A percentile compares a stretch with the other conserved stretches of the same genome.
phyloP scores from a whole-genome alignment of 2,888 invertebrate genomes.

The Acleris laterana region DNA sequence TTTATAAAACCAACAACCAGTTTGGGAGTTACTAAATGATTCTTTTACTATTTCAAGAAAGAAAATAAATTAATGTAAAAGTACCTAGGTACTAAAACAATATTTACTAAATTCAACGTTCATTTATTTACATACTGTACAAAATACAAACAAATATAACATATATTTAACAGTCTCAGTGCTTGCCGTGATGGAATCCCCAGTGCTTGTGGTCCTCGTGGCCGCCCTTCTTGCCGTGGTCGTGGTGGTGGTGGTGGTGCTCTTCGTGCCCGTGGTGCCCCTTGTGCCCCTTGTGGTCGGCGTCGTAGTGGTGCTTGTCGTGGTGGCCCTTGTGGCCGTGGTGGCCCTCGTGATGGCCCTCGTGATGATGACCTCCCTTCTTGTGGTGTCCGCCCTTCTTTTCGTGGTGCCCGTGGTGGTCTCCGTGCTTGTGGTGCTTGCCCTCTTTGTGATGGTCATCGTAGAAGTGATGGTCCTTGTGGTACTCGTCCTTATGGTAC shows the following conservation, averaged over 20 bases:
- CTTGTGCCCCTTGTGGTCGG: constrained; percentile 92
- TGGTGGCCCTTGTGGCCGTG: constrained; percentile 92
- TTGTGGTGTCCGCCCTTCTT: constrained; percentile 91
- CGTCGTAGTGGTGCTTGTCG: constrained; percentile 92
- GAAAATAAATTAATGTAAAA: too few species aligned
- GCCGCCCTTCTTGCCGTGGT: constrained; percentile 91
- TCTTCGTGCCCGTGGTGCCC: constrained; percentile 91
- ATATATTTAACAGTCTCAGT: constrained; percentile 67
- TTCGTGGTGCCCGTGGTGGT: constrained; percentile 90
- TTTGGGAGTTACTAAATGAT: too few species aligned
- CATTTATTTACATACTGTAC: constrained; percentile 74
- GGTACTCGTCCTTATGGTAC: constrained; percentile 93
- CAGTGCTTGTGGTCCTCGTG: constrained; percentile 90
- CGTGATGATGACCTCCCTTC: constrained; percentile 91
- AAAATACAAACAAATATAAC: constrained; percentile 60
- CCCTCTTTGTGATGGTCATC: constrained; percentile 94
- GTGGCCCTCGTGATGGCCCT: constrained; percentile 90
- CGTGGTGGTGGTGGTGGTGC: constrained; percentile 89
- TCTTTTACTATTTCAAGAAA: not conserved
- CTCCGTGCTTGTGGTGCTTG: constrained; percentile 91
- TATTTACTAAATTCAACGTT: constrained; percentile 24
- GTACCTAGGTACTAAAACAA: not conserved
- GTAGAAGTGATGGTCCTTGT: constrained; percentile 95
- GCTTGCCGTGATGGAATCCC: constrained; percentile 86
- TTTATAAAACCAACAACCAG: too few species aligned